phyloP scores from a whole-genome alignment of 53 echinoderm and acorn worm genomes.

The Temnopleurus reevesii region DNA sequence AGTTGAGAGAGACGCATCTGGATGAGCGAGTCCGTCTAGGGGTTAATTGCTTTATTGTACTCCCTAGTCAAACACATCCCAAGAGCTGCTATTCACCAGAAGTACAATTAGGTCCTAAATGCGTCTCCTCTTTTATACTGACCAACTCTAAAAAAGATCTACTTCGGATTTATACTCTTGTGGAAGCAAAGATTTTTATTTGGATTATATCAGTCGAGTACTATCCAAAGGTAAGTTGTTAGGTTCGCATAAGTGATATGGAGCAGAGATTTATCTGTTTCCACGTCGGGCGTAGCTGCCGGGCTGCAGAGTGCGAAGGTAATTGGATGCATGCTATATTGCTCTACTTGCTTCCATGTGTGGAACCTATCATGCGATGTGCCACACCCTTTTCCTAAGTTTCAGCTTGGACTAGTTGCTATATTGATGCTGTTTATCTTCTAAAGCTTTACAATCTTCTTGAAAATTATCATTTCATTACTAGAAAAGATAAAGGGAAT shows the following conservation, averaged over 20 bases:
- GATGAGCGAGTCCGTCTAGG: slow-evolving; percentile 1
- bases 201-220: neutral
- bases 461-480: neutral
- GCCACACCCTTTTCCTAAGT: neutral
- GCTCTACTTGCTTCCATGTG: neutral
- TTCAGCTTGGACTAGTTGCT: neutral
- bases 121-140: neutral
- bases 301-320: neutral
- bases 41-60: slow-evolving; percentile 38
- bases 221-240: neutral
- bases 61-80: neutral
- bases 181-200: neutral
- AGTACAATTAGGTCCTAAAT: neutral
- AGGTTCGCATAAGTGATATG: neutral
- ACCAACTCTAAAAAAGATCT: neutral
- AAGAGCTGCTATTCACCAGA: neutral
- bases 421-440: neutral
- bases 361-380: neutral
- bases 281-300: neutral
- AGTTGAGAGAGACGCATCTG: neutral
- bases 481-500: neutral
- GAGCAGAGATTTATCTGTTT: neutral
- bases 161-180: neutral
- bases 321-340: neutral
- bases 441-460: neutral